Evolutionary conservation across 2,113 vertebrate genomes (phyloP).

Genomic region (Zosterops japonicus): DNA sequence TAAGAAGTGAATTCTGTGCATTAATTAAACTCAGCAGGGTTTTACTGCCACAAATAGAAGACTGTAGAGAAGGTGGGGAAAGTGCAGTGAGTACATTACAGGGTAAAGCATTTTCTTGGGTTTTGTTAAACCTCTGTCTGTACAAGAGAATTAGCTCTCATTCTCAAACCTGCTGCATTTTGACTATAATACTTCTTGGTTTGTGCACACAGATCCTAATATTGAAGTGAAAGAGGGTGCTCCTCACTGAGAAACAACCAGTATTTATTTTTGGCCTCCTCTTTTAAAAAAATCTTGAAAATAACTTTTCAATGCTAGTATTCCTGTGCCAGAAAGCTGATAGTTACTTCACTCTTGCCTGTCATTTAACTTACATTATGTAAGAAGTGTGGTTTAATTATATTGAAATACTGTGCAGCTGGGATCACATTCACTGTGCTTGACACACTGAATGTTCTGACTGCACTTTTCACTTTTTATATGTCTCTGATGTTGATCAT

Average conservation of each 20-base stretch:
- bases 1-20: not conserved
- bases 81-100: not conserved
- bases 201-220: not conserved
- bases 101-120: not conserved
- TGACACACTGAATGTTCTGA: not conserved
- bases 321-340: not conserved
- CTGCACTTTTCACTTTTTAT: not conserved
- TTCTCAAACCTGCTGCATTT: not conserved
- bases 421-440: not conserved
- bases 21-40: not conserved
- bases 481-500: not conserved
- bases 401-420: slow-evolving; percentile 21
- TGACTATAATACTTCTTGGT: not conserved
- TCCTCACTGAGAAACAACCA: not conserved
- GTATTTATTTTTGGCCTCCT: not conserved
- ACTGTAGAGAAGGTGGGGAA: rapidly evolving
- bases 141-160: not conserved
- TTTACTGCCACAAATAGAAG: not conserved
- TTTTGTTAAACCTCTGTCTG: not conserved
- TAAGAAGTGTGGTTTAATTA: slow-evolving; percentile 4
- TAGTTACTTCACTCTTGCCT: not conserved
- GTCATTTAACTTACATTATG: not conserved
- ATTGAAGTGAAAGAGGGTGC: not conserved
- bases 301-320: not conserved
- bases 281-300: not conserved